Base-by-base conservation (phyloP, 2,113 vertebrate species). In the Ranitomeya variabilis region DNA sequence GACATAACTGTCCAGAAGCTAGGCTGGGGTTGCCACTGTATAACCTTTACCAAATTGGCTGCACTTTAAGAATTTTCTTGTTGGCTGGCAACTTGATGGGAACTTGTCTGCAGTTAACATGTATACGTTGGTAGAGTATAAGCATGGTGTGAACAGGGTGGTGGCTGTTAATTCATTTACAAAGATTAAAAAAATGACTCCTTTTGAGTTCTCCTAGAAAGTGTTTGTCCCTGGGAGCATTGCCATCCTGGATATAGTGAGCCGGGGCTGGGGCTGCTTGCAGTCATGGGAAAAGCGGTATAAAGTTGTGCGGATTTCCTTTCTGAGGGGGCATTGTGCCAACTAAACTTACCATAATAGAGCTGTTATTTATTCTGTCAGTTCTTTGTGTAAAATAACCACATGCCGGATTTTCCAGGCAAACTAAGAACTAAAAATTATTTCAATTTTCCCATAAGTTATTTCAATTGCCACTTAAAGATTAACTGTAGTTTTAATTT, bases 151-250 rank as follows among this genome's bases (percentile, higher is more conserved):
- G 37, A 45, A 45, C 37, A 45, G 37, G 37, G 37, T 45, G 37
- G 3, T 45, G 5, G 37, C 37, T 45, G 5, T 45, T 45, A 57
- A 57, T 13, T 31, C 26, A 31, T 31, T 11, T 11, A 57, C 8
- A 57, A 57, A 57, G 12, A 57, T 11, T 57, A 57, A 57, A 57
- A 57, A 57, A 6, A 57, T 57, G 6, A 7, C 37, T 45, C 55
- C 55, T 57, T 57, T 57, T 57, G 4, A 11, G 86, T 54, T 87
- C 86, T 87, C 86, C 86, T 80, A 80, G 78, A 81, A 87, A 87
- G 86, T 62, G 54, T 87, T 80, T 67, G 45, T 69, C 51, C 62
- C 52, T 80, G 86, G 86, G 77, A 80, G 71, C 51, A 7, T 66
- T 80, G 86, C 86, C 86, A 87, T 86, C 12, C 59, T 80, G 73